Evolutionary conservation across 2,797 vertebrate species (phyloP).

Genomic region (Megaceryle alcyon): DNA sequence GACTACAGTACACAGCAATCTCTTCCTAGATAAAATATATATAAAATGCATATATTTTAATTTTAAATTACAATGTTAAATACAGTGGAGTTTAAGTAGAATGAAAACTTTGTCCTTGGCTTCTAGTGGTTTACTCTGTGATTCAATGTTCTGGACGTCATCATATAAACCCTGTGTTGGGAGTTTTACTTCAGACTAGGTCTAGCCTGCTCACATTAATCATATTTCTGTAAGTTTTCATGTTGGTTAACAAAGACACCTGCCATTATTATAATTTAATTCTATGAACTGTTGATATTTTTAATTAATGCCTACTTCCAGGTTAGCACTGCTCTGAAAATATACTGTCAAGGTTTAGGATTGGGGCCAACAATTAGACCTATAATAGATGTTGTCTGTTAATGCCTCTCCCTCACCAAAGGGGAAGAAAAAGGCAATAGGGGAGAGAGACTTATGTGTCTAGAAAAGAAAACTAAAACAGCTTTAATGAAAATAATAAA

Average conservation of each 20-base stretch:
- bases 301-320: not conserved
- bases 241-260: not conserved
- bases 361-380: too few relatives aligned
- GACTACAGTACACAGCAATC: not conserved
- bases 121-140: not conserved
- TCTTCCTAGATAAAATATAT: not conserved
- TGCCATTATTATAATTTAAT: not conserved
- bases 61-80: not conserved
- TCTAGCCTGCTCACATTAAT: not conserved
- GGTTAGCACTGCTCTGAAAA: not conserved
- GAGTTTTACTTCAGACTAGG: not conserved
- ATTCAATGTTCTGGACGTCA: not conserved
- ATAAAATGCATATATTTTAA: not conserved
- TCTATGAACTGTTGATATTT: not conserved
- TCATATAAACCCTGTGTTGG: rapidly evolving
- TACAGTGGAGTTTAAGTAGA: not conserved
- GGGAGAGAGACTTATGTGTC: too few relatives aligned
- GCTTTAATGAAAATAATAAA: too few relatives aligned
- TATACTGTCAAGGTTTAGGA: not conserved
- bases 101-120: not conserved
- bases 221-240: not conserved
- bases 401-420: too few relatives aligned
- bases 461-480: too few relatives aligned
- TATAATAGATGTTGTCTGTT: too few relatives aligned
- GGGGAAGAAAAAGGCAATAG: too few relatives aligned